Evolutionary conservation across 2,888 invertebrate genomes (phyloP).

Genomic region (Euzophera pinguis): DNA sequence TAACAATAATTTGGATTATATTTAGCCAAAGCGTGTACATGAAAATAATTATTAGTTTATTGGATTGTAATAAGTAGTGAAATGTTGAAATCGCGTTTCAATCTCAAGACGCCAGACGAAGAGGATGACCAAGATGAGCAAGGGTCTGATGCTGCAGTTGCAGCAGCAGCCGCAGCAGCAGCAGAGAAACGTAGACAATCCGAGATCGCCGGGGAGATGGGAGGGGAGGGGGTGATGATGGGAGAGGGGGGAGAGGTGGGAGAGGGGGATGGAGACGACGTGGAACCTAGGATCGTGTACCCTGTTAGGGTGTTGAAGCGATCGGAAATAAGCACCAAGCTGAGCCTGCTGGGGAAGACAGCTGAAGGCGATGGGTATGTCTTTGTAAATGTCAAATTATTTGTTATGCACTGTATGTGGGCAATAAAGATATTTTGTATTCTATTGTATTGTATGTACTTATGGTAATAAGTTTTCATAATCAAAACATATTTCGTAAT

Average conservation of each 20-base stretch:
- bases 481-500: too few relatives aligned
- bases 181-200: neutral
- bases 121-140: neutral
- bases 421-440: too few relatives aligned
- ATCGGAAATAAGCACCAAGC: slow-evolving; percentile 52
- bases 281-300: slow-evolving; percentile 17
- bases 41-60: too few relatives aligned
- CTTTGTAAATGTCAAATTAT: too few relatives aligned
- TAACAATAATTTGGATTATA: too few relatives aligned
- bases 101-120: slow-evolving; percentile 24
- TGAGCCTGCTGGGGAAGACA: slow-evolving; percentile 66
- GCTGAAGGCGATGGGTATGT: slow-evolving; percentile 67
- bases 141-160: neutral
- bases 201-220: neutral
- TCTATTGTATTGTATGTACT: too few relatives aligned
- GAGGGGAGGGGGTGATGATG: neutral
- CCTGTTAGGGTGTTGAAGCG: slow-evolving; percentile 37
- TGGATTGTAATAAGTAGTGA: neutral
- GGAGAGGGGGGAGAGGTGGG: slow-evolving; percentile 12
- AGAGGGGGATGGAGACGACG: neutral
- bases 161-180: neutral
- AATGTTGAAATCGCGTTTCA: slow-evolving; percentile 60
- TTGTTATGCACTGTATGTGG: too few relatives aligned
- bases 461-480: too few relatives aligned
- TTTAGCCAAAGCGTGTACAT: too few relatives aligned